Percentiles rank a stretch among this genome's conserved stretches.
Conservation (phyloP, 2,113 vertebrate genomes). For the Aspiorhynchus laticeps region DNA sequence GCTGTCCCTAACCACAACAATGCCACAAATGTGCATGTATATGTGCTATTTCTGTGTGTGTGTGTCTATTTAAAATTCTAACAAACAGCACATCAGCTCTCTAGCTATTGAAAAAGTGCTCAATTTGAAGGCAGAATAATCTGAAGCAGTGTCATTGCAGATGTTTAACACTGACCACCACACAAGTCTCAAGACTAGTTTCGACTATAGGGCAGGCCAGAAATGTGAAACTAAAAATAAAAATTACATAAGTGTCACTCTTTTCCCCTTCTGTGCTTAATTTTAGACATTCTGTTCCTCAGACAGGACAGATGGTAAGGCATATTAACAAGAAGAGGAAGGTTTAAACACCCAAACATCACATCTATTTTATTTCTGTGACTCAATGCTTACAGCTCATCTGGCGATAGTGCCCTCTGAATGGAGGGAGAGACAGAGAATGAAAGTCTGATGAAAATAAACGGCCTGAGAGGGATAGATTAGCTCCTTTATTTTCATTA, state of each 20-base stretch:
- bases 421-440: not conserved
- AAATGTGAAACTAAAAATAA: slow-evolving; percentile 28
- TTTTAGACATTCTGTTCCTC: slow-evolving; percentile 39
- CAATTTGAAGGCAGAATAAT: not conserved
- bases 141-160: not conserved
- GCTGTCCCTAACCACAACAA: not conserved
- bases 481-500: slow-evolving; percentile 38
- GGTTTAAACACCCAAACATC: slow-evolving; percentile 34
- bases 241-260: slow-evolving; percentile 34
- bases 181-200: not conserved
- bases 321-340: slow-evolving; percentile 17
- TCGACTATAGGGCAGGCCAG: not conserved
- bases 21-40: not conserved
- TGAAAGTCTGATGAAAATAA: not conserved
- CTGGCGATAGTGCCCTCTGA: slow-evolving; percentile 9
- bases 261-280: slow-evolving; percentile 11
- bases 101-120: not conserved
- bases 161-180: not conserved
- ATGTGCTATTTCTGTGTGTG: not conserved
- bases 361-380: slow-evolving; percentile 35
- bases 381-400: slow-evolving; percentile 13
- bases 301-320: slow-evolving; percentile 22
- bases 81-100: not conserved
- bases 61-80: not conserved
- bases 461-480: not conserved